Evolutionary conservation across 2,797 vertebrate species (phyloP).

Genomic region (Thalassophryne amazonica): DNA sequence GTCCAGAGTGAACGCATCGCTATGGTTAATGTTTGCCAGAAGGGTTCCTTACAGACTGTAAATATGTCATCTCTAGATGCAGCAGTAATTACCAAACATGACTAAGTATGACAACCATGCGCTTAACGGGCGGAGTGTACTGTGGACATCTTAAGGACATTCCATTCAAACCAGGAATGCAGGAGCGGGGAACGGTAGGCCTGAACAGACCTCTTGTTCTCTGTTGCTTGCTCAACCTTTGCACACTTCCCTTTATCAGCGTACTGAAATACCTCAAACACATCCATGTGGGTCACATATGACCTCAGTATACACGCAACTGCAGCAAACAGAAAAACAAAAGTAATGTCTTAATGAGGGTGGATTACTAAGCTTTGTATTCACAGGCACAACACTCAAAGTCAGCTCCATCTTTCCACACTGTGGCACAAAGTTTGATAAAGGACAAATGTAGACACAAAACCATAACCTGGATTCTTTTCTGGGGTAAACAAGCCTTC

Average conservation of each 20-base stretch:
- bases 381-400: slow-evolving; percentile 12
- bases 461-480: too few species aligned
- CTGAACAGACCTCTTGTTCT: slow-evolving; percentile 54
- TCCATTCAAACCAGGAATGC: slow-evolving; percentile 33
- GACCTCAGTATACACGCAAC: slow-evolving; percentile 30
- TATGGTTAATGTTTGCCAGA: not conserved
- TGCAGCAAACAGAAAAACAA: slow-evolving; percentile 16
- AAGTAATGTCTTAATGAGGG: slow-evolving; percentile 27
- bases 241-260: slow-evolving; percentile 50
- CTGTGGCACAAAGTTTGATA: too few species aligned
- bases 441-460: too few species aligned
- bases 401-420: too few species aligned
- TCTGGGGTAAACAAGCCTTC: too few species aligned
- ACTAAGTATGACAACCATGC: not conserved
- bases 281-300: slow-evolving; percentile 27
- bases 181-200: not conserved
- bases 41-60: not conserved
- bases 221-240: slow-evolving; percentile 62
- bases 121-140: slow-evolving; percentile 8
- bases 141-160: slow-evolving; percentile 34
- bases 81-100: too few species aligned
- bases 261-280: slow-evolving; percentile 50
- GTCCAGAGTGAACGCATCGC: not conserved
- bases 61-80: not conserved
- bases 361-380: not conserved